Evolutionary conservation across 2,113 vertebrate species (phyloP), one percentile per base, ranked within the genome.

Genomic region (Malurus cyaneus): DNA sequence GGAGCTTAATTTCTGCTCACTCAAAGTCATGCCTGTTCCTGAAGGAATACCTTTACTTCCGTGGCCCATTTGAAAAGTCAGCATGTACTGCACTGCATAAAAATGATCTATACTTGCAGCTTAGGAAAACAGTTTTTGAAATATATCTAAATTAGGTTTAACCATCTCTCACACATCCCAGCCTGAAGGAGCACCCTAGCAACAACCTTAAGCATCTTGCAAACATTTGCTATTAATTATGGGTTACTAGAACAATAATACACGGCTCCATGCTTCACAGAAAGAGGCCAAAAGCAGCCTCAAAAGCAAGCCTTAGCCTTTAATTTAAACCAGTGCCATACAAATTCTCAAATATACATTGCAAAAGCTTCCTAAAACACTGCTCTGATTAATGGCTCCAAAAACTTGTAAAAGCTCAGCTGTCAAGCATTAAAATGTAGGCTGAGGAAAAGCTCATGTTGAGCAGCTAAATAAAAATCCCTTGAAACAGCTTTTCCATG

Each of bases 141-240:
- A 91, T 23, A 81, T 70, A 77, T 65, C 93, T 94, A 88, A 92
- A 94, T 85, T 73, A 88, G 42, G 6, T 77, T 92, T 91, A 87
- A 79, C 21, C 66, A 77, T 77, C 74, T 59, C 66, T 92, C 66
- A 69, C 78, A 70, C 59, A 80, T 54, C 87, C 52, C 70, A 82
- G 61, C 29, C 81, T 77, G 78, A 88, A 95, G 62, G 61, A 95
- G 80, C 73, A 89, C 39, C 91, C 84, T 79, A 85, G 91, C 65
- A 93, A 97, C 80, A 91, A 91, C 50, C 42, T 88, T 62, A 5
- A 91, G 61, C 84, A 85, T 91, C 91, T 70, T 89, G 34, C 70
- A 97, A 94, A 94, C 87, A 95, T 95, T 97, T 96, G 91, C 66
- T 91, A 59, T 89, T 88, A 91, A 95, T 96, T 94, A 91, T 39